A percentile compares a stretch with the other conserved stretches of the same genome.
Evolutionary conservation across 2,888 invertebrate genomes (phyloP).

Genomic region (Baccha elongata): DNA sequence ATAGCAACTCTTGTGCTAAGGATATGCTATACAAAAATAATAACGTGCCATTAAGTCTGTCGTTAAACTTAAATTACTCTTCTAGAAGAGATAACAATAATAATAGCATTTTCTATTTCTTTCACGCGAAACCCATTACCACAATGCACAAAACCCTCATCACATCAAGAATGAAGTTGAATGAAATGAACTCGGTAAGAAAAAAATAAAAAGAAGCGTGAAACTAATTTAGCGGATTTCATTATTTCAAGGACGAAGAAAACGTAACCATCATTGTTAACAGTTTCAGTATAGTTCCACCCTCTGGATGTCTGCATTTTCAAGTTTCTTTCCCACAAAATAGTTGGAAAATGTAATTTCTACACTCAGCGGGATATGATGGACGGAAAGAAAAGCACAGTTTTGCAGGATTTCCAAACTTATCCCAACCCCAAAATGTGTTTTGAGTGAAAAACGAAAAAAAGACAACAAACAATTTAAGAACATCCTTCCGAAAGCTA

Average conservation of each 20-base stretch:
- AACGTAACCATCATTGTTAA: slow-evolving; percentile 2
- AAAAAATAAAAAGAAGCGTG: neutral
- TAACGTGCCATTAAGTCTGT: slow-evolving; percentile 37
- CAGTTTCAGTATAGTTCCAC: neutral
- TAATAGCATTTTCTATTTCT: slow-evolving; percentile 18
- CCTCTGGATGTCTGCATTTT: neutral
- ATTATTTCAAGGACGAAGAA: neutral
- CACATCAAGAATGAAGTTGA: slow-evolving; percentile 3
- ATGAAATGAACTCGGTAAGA: neutral
- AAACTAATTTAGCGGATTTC: slow-evolving; percentile 35
- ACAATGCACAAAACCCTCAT: neutral
- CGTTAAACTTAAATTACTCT: slow-evolving; percentile 45
- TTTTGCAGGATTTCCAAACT: neutral
- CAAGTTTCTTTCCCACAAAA: neutral
- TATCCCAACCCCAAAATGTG: neutral
- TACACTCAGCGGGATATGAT: neutral
- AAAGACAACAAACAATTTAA: neutral
- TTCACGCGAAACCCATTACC: neutral
- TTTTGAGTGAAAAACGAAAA: neutral
- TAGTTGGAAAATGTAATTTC: neutral
- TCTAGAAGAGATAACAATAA: slow-evolving; percentile 26
- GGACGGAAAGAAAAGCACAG: neutral
- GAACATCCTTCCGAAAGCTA: neutral
- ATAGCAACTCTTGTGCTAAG: neutral
- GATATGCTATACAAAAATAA: slow-evolving; percentile 19